phyloP scores from a whole-genome alignment of 2,113 vertebrate species.

The Cettia cetti region DNA sequence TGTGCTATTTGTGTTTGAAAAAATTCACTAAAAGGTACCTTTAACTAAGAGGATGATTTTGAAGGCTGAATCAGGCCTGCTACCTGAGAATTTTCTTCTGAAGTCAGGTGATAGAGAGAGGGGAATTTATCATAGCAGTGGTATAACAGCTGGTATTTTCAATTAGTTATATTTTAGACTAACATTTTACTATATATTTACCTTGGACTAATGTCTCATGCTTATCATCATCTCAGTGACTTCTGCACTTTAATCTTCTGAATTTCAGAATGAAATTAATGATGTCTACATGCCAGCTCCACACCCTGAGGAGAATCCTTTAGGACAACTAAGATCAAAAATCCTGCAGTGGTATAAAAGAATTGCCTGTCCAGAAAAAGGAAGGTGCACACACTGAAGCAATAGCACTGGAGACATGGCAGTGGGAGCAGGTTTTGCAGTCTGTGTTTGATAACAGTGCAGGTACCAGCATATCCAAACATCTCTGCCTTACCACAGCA shows the following conservation, averaged over 20 bases:
- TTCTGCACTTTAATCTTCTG: not conserved
- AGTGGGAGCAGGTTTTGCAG: rapidly evolving
- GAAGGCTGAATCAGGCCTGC: not conserved
- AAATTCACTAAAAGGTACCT: not conserved
- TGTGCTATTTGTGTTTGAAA: not conserved
- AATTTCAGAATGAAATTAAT: not conserved
- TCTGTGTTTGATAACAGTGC: not conserved
- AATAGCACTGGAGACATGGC: rapidly evolving
- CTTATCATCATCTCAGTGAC: not conserved
- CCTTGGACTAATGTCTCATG: rapidly evolving
- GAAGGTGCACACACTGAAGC: not conserved
- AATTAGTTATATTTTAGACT: not conserved
- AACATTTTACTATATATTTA: not conserved
- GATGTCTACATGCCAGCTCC: not conserved
- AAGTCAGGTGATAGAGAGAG: not conserved
- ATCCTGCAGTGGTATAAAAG: rapidly evolving
- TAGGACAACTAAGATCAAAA: not conserved
- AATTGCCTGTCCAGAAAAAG: not conserved
- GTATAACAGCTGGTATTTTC: not conserved
- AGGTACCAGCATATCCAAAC: not conserved
- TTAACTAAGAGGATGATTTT: not conserved
- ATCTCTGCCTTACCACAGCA: rapidly evolving
- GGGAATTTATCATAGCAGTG: not conserved
- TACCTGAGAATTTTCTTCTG: not conserved
- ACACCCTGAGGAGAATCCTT: not conserved